Percentiles rank a stretch among this genome's conserved stretches.
These are phyloP conservation scores for Camponotus fellah DNA, from an alignment of 2,888 invertebrate genomes.

Conservation along the genomic window DNA sequence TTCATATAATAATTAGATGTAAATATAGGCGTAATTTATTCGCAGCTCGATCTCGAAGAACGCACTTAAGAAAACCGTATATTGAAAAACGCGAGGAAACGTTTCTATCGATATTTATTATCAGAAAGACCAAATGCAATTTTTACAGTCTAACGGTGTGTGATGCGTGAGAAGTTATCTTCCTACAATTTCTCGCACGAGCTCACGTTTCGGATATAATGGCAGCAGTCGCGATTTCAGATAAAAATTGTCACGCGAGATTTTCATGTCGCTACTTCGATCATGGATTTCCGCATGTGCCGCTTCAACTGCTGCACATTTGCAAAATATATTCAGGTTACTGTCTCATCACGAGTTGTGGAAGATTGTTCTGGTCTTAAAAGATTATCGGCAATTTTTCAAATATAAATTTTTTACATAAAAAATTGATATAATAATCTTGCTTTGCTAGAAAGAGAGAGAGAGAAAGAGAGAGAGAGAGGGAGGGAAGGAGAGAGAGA, in stretches of 20 bases:
- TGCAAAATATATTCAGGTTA: background rate
- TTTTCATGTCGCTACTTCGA: conserved; percentile 37
- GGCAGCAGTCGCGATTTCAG: conserved; percentile 56
- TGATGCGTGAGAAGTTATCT: conserved; percentile 41
- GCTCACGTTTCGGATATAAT: conserved; percentile 57
- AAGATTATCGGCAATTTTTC: conserved; percentile 1
- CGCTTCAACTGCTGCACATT: background rate
- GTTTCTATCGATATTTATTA: conserved; percentile 26
- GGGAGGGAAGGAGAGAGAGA: too few species aligned
- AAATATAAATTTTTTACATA: background rate
- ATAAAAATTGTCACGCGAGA: conserved; percentile 65
- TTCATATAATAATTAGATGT: background rate
- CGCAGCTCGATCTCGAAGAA: background rate
- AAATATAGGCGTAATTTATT: conserved; percentile 18
- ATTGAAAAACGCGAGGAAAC: background rate
- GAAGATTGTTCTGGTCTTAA: too few species aligned
- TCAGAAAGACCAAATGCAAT: conserved; percentile 22
- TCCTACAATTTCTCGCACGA: conserved; percentile 45
- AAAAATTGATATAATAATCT: background rate
- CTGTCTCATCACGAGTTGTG: background rate
- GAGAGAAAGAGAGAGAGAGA: too few species aligned
- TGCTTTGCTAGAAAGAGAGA: background rate
- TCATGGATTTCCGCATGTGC: conserved; percentile 35
- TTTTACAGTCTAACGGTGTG: conserved; percentile 41
- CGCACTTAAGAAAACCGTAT: background rate